Evolutionary conservation across 1,140 invertebrate species (phyloP).

Genomic region (Drosophila bifasciata): DNA sequence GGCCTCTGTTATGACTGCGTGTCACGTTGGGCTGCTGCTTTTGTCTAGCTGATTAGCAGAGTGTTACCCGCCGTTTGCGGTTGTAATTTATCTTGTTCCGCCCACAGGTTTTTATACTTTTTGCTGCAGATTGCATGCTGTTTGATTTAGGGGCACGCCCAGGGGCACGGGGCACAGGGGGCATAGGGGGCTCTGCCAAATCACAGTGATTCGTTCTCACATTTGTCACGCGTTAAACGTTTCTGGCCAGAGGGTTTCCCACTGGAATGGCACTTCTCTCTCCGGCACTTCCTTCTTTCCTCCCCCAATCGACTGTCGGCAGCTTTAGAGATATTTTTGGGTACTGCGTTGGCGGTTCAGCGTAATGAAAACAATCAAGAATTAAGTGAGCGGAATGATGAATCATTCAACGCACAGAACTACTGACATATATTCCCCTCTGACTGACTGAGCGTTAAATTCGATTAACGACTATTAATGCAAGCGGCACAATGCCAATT

Average conservation of each 20-base stretch:
- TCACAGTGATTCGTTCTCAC: slow-evolving; percentile 15
- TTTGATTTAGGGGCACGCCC: slow-evolving; percentile 47
- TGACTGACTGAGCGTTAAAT: slow-evolving; percentile 49
- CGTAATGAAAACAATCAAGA: slow-evolving; percentile 47
- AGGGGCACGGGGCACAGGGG: too few species aligned
- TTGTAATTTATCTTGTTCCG: slow-evolving; percentile 71
- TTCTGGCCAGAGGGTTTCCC: slow-evolving; percentile 41
- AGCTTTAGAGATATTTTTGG: slow-evolving; percentile 7
- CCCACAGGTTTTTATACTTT: slow-evolving; percentile 52
- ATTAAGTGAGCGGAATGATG: slow-evolving; percentile 39
- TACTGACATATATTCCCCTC: slow-evolving; percentile 8
- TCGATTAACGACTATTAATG: slow-evolving; percentile 66
- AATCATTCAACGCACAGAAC: slow-evolving; percentile 55
- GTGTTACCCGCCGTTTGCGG: slow-evolving; percentile 62
- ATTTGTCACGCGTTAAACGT: slow-evolving; percentile 56
- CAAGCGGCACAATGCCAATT: slow-evolving; percentile 73
- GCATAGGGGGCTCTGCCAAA: too few species aligned
- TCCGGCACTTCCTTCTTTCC: slow-evolving; percentile 58
- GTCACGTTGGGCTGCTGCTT: slow-evolving; percentile 52
- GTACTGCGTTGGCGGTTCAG: slow-evolving; percentile 45
- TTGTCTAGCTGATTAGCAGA: slow-evolving; percentile 70
- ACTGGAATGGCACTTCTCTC: slow-evolving; percentile 19
- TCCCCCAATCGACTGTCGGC: slow-evolving; percentile 10
- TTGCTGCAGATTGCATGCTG: slow-evolving; percentile 49
- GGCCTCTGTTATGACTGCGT: slow-evolving; percentile 13